A percentile compares a stretch with the other conserved stretches of the same genome.
These are phyloP conservation scores for Drosophila lacertosa DNA, from an alignment of 1,140 invertebrate species.

Conservation along the genomic window DNA sequence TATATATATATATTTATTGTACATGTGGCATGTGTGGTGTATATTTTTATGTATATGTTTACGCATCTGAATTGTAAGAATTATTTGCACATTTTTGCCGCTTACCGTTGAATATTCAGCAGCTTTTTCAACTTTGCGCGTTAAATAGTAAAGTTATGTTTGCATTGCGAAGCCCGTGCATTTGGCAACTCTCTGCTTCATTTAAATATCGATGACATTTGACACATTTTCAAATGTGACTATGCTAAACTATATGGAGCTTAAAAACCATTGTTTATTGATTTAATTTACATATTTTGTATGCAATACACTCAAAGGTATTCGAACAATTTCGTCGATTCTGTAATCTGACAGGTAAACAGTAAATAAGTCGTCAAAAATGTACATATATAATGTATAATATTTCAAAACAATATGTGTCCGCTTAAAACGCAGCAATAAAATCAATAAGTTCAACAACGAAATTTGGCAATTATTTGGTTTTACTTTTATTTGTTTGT, in stretches of 20 bases:
- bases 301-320: not conserved
- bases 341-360: not conserved
- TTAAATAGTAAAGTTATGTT: slow-evolving; percentile 28
- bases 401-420: slow-evolving; percentile 33
- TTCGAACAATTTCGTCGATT: not conserved
- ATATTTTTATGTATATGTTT: slow-evolving; percentile 25
- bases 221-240: slow-evolving; percentile 7
- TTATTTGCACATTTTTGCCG: slow-evolving; percentile 23
- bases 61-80: no score
- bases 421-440: slow-evolving; percentile 58
- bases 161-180: not conserved
- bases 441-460: slow-evolving; percentile 49
- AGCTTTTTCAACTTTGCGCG: slow-evolving; percentile 5
- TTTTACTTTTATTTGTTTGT: not conserved
- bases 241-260: not conserved
- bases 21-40: not conserved
- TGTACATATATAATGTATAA: not conserved
- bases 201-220: slow-evolving; percentile 31
- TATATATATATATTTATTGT: not conserved
- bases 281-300: slow-evolving; percentile 45
- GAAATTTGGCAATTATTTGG: no score
- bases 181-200: slow-evolving; percentile 1
- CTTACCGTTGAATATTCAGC: slow-evolving; percentile 34
- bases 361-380: not conserved
- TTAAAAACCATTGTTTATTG: not conserved